Evolutionary conservation across 2,113 vertebrate species (phyloP).

Genomic region (Herpetotheres cachinnans): DNA sequence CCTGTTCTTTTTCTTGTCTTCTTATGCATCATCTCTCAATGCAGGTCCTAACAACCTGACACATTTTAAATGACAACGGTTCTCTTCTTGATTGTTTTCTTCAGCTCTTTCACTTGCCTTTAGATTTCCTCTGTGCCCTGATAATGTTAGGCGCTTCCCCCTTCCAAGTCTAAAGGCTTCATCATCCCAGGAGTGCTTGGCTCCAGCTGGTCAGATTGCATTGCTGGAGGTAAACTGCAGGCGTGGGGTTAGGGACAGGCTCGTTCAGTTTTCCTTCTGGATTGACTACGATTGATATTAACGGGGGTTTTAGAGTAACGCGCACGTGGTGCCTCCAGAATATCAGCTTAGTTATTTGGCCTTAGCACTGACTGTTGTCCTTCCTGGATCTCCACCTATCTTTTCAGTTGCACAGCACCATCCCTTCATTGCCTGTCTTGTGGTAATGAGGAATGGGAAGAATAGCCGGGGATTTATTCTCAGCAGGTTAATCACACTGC

Average conservation of each 20-base stretch:
- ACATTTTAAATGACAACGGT: neutral
- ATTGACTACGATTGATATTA: neutral
- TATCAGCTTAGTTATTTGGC: neutral
- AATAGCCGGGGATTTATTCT: neutral
- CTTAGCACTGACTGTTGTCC: neutral
- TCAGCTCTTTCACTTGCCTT: neutral
- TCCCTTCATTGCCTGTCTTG: neutral
- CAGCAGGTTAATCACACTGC: conserved; percentile 19
- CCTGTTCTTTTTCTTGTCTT: neutral
- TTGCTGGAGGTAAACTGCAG: neutral
- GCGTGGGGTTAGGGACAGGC: neutral
- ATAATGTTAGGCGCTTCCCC: neutral
- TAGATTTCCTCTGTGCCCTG: neutral
- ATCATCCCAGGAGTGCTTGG: neutral
- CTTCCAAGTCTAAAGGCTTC: neutral
- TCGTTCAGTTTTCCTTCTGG: neutral
- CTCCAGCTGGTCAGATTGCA: neutral
- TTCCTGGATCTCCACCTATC: neutral
- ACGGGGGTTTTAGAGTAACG: neutral
- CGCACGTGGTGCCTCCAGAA: neutral
- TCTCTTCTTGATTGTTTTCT: neutral
- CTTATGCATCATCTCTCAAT: neutral
- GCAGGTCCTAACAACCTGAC: neutral
- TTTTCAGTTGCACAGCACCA: neutral
- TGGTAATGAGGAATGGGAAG: neutral